Evolutionary conservation across 2,113 vertebrate genomes (phyloP), one percentile per base, ranked within the genome.

Genomic region (Varanus salvator): DNA sequence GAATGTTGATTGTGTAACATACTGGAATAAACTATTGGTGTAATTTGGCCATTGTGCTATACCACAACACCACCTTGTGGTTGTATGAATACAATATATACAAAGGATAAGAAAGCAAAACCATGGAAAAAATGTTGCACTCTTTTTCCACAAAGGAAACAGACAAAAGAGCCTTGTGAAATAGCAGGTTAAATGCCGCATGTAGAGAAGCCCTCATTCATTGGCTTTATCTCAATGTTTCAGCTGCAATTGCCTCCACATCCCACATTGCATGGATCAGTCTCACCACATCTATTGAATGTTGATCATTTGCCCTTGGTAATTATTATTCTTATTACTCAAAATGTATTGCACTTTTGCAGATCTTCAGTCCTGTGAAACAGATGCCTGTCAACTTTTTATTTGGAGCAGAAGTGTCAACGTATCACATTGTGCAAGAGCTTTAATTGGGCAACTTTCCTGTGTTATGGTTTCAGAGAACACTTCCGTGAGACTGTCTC

Each of bases 301-400:
- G 75, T 38, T 92, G 90, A 82, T 71, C 75, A 84, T 74, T 90
- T 93, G 91, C 83, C 78, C 38, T 23, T 44, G 78, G 52, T 72
- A 77, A 83, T 76, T 6, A 50, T 82, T 77, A 1, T 64, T 57
- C 50, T 80, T 54, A 34, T 23, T 76, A 52, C 87, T 44, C 34
- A 80, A 44, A 54, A 54, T 76, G 72, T 85, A 31, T 44, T 80
- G 15, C 38, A 12, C 17, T 64, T 80, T 89, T 60, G 93, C 89
- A 88, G 90, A 90, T 92, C 85, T 87, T 80, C 60, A 85, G 80
- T 87, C 89, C 92, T 90, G 88, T 69, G 84, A 92, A 80, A 25
- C n/a, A 69, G 14, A 31, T 90, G 87, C 85, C 85, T 72, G 34
- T 68, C 85, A 87, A 69, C 64, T 64, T 89, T 66, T 44, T 81